Evolutionary conservation across 2,113 vertebrate genomes (phyloP).

Genomic region (Thermophis baileyi): DNA sequence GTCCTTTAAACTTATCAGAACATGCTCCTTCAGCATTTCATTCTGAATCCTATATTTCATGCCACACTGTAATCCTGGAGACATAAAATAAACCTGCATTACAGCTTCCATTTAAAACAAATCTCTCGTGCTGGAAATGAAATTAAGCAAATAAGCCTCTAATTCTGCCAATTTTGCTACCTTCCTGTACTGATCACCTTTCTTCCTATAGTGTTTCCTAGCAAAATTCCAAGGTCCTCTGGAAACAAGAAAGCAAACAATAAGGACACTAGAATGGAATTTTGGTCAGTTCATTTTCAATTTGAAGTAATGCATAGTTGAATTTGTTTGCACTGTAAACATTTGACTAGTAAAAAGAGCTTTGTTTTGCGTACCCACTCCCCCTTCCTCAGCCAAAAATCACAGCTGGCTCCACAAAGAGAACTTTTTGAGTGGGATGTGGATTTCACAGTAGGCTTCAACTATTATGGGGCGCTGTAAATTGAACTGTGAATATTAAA

Average conservation of each 20-base stretch:
- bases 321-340: conserved; percentile 30
- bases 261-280: conserved; percentile 16
- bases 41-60: conserved; percentile 19
- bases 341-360: conserved; percentile 30
- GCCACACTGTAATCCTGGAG: conserved; percentile 12
- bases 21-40: conserved; percentile 4
- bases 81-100: conserved; percentile 17
- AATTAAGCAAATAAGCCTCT: conserved; percentile 17
- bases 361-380: conserved; percentile 20
- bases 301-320: conserved; percentile 15
- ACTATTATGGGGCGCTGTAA: neutral
- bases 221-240: conserved; percentile 21
- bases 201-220: conserved; percentile 27
- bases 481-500: conserved; percentile 19
- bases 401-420: conserved; percentile 26
- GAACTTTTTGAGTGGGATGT: conserved; percentile 4
- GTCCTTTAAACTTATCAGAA: neutral
- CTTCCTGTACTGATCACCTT: conserved; percentile 26
- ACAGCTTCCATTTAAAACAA: conserved; percentile 20
- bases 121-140: conserved; percentile 8
- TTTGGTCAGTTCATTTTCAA: conserved; percentile 24
- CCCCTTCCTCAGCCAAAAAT: conserved; percentile 20
- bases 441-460: neutral
- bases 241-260: conserved; percentile 34
- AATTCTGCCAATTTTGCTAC: conserved; percentile 26